Percentiles rank a stretch among this genome's conserved stretches.
These are phyloP conservation scores for Scaptomyza polygonia DNA, from an alignment of 2,888 invertebrate species.

Conservation along the genomic window DNA sequence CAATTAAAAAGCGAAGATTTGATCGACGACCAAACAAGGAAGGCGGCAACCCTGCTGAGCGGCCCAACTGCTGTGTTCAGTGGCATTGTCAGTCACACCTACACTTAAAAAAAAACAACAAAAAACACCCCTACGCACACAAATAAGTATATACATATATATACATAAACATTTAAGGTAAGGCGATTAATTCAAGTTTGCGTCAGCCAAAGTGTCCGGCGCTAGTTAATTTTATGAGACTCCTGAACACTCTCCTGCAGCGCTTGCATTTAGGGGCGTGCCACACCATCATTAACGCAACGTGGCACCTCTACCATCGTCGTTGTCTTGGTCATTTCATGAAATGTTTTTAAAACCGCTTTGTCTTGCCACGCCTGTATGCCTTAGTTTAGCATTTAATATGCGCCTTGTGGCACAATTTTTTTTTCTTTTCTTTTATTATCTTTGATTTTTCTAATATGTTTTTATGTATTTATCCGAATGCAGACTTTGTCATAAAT, in stretches of 20 bases:
- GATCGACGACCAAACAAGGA: constrained; percentile 2
- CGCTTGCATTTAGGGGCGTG: constrained; percentile 47
- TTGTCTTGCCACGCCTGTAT: constrained; percentile 34
- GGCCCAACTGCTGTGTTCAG: constrained; percentile 33
- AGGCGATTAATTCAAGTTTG: constrained; percentile 5
- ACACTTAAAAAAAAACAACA: background rate
- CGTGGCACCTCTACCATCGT: constrained; percentile 32
- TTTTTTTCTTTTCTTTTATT: constrained; percentile 12
- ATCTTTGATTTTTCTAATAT: constrained; percentile 9
- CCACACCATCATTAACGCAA: constrained; percentile 32
- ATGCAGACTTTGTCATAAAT: constrained; percentile 27
- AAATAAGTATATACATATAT: background rate
- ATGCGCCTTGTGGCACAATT: constrained; percentile 2
- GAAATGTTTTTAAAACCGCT: constrained; percentile 42
- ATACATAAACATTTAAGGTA: constrained; percentile 1
- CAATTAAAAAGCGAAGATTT: constrained; percentile 48
- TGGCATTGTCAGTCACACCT: constrained; percentile 29
- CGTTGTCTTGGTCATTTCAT: constrained; percentile 6
- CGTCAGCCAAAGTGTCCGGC: constrained; percentile 54
- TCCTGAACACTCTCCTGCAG: constrained; percentile 68
- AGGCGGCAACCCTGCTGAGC: constrained; percentile 34
- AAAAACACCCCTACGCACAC: constrained; percentile 3
- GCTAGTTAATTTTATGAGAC: constrained; percentile 71
- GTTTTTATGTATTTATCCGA: background rate
- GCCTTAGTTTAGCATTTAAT: constrained; percentile 11